Base-by-base conservation (phyloP, 2,113 vertebrate genomes). In the Coturnix japonica region DNA sequence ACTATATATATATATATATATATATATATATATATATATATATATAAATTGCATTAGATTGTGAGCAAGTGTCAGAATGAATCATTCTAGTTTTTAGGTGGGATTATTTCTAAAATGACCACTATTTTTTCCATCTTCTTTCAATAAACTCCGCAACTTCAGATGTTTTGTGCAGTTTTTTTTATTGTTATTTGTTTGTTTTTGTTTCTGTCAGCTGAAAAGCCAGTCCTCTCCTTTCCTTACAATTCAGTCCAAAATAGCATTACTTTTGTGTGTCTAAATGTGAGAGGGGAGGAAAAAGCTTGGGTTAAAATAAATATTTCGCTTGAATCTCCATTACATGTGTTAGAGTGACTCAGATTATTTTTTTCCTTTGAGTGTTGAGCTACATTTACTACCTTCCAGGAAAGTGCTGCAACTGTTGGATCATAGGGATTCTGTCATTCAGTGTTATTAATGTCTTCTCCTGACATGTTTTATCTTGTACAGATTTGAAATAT, bases 241-340 rank as follows among this genome's bases (percentile, higher is more conserved):
- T 78, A 74, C 46, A 90, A 71, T 66, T 37, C 74, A 46, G 9
- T 33, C n/a, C 69, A 23, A 89, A 84, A 46, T 6, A 65, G 39
- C 39, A 71, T 71, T 81, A 43, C 10, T 93, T 70, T 43, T 78
- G 39, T 90, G 82, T 88, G 25, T 64, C 90, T 91, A 85, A 90
- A 57, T 21, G 23, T 7, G 3, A 10, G 5, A 2, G 9, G 3
- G 7, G 2, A 1, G 7, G 2, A 44, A 10, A 0, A 54, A 85
- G 6, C 41, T 66, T 80, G 19, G 28, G 6, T 31, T 93, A 81
- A 90, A 93, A 71, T 75, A 90, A 93, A 44, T 78, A 89, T 78
- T 89, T 93, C 47, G n/a, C 22, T 91, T 86, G 69, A 25, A 83
- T 74, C 16, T 84, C 43, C 20, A 6, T 53, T 60, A 51, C 22